Evolutionary conservation across 2,888 invertebrate species (phyloP), one percentile per base, ranked within the genome.

Genomic region (Gasteruption jaculator): DNA sequence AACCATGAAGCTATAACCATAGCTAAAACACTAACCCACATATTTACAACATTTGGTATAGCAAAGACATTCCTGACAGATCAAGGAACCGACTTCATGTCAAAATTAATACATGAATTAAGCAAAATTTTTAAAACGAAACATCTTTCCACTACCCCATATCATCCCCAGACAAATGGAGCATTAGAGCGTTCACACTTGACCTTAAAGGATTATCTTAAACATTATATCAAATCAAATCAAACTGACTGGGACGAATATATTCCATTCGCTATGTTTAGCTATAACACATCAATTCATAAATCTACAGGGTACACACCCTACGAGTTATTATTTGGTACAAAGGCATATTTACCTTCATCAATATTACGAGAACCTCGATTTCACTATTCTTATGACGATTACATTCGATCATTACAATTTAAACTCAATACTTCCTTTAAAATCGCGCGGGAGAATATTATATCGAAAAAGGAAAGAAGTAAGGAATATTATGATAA

Each of bases 1-100:
- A 61, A 67, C 51, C 57, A 58, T 15, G 60, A 63, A 52, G 57
- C 68, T 1, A 16, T 22, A 26, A 66, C 63, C 0, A 50, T 67
- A 5, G 63, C 65, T 1, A 52, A 49, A 38, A 48, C 22, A 25
- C 50, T 59, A 7, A 49, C 48, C 4, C 46, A 45, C 32, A n/a
- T n/a, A n/a, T n/a, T n/a, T n/a, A n/a, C n/a, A n/a, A n/a, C n/a
- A 41, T 61, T 56, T 36, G 55, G 60, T 7, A 56, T 58, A n/a
- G 60, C 61, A 2, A 44, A 55, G 31, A 42, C 51, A 1, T 48
- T 63, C 6, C 18, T 63, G 5, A 50, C 59, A 1, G 62, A 64
- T 43, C 53, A 55, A 45, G 63, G 60, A 5, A 36, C 36, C 5
- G 54, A 60, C 24, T 61, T 63, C 37, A 48, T 41, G 15, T 53